Base-by-base conservation (phyloP, 2,113 vertebrate species). In the Menidia beryllina region DNA sequence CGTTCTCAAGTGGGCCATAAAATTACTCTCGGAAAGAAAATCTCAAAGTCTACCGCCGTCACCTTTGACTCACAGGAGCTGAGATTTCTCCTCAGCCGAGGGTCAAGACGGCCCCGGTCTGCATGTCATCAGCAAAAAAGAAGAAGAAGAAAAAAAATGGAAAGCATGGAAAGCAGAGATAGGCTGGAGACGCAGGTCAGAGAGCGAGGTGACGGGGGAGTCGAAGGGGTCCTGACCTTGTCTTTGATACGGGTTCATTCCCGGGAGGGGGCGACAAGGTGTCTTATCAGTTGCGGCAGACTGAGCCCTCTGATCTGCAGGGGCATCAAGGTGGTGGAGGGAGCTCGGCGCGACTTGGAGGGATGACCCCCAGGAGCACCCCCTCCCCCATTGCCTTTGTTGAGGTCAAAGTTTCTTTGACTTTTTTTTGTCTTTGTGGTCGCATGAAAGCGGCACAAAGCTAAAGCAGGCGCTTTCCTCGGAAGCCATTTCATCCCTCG, bases 161-260 rank as follows among this genome's bases (percentile, higher is more conserved):
- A 70, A 10, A 30, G 36, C 34, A 5, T 45, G 41, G 75, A 19
- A 19, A 63, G 68, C 67, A 30, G 24, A 83, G 70, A 67, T 23
- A 52, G 58, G 59, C 50, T 17, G 50, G 39, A 12, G 60, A 6
- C 5, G 27, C 2, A 7, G 66, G 2, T 23, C 5, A 26, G 27
- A 54, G 20, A 6, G 59, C 23, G 21, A 47, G 52, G 62, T 56
- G 53, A 11, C 50, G 26, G 47, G 23, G 61, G 45, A 50, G n/a
- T 48, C n/a, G 69, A 74, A n/a, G n/a, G n/a, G 86, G 89, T 89
- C 43, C 50, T 69, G 80, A 88, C 86, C 85, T 88, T 77, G 84
- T 79, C 77, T 83, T 72, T 74, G 56, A 62, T 17, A 20, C 65
- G 66, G 75, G 70, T 69, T 66, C 36, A 79, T 55, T 84, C 62